phyloP scores from a whole-genome alignment of 2,113 vertebrate species.

The Eonycteris spelaea region DNA sequence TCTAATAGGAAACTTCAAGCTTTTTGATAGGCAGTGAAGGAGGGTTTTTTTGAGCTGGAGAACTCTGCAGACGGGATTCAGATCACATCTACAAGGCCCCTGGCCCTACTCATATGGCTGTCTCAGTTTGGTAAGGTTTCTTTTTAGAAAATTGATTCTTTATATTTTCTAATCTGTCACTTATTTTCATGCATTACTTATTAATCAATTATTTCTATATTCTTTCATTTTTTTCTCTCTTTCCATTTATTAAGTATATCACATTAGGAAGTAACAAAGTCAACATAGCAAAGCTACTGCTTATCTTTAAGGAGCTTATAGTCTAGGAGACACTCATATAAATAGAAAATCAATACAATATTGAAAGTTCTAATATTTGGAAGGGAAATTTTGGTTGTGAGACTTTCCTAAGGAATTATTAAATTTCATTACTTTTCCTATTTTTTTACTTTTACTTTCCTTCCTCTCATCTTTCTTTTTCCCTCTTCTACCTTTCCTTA shows the following conservation, averaged over 20 bases:
- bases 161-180: neutral
- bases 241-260: neutral
- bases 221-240: neutral
- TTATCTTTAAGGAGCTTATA: neutral
- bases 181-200: neutral
- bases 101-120: no score
- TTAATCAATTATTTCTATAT: neutral
- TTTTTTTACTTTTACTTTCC: neutral
- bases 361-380: neutral
- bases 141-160: neutral
- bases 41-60: neutral
- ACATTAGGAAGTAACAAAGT: neutral
- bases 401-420: neutral
- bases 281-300: neutral
- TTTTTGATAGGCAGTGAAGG: constrained; percentile 13
- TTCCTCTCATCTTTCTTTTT: neutral
- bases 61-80: constrained; percentile 24
- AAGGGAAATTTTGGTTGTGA: neutral
- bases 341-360: neutral
- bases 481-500: neutral
- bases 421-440: neutral
- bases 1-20: constrained; percentile 51
- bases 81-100: neutral
- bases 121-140: neutral
- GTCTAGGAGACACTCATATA: neutral